Conservation (phyloP, 2,113 vertebrate genomes). For the Pantherophis guttatus region DNA sequence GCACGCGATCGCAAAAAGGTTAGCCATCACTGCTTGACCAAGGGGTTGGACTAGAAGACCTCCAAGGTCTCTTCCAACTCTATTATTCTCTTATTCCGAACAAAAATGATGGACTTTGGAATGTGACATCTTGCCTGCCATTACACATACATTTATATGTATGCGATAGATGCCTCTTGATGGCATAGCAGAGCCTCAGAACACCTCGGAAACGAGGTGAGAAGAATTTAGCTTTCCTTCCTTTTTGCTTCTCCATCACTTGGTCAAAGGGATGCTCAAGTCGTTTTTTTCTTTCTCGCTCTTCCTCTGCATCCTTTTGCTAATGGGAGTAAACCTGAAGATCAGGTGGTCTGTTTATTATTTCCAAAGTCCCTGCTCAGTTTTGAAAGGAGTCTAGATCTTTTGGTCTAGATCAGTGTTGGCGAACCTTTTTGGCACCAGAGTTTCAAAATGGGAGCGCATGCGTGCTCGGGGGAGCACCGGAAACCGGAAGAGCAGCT, state of each 20-base stretch:
- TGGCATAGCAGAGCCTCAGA: neutral
- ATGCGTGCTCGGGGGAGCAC: too few species aligned
- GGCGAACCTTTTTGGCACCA: too few species aligned
- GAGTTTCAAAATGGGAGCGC: too few species aligned
- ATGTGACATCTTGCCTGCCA: neutral
- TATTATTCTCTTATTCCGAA: too few species aligned
- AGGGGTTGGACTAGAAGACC: too few species aligned
- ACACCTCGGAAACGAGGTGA: too few species aligned
- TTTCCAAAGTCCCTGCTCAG: neutral
- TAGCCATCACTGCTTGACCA: too few species aligned
- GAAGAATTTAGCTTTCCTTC: neutral
- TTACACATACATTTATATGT: neutral
- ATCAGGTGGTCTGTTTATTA: neutral
- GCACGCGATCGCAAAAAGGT: too few species aligned
- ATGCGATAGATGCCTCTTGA: neutral
- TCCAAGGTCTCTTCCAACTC: too few species aligned
- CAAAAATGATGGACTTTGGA: neutral
- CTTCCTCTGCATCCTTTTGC: neutral
- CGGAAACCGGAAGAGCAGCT: too few species aligned
- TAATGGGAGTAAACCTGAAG: neutral
- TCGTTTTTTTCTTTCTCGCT: neutral
- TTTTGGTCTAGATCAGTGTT: neutral
- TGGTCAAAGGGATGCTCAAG: neutral
- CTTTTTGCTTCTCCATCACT: neutral
- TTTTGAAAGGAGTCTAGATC: neutral